phyloP scores from a whole-genome alignment of 1,140 invertebrate genomes.

The Anagrus nilaparvatae region DNA sequence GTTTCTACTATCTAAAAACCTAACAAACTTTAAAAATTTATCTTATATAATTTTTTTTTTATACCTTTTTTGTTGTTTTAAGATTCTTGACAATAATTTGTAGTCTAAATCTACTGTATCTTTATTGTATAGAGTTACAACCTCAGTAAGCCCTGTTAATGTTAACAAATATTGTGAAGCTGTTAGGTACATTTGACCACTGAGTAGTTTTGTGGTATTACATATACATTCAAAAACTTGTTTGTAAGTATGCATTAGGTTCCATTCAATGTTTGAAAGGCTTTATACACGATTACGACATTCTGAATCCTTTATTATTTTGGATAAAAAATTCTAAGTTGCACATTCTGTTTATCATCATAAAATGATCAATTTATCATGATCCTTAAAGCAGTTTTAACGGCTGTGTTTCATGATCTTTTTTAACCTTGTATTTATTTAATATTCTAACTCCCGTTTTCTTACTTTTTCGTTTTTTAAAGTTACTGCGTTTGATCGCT shows the following conservation, averaged over 20 bases:
- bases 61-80: no score
- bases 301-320: neutral
- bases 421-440: no score
- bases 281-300: neutral
- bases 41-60: no score
- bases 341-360: constrained; percentile 6
- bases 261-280: constrained; percentile 8
- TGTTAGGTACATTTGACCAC: constrained; percentile 8
- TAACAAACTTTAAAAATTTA: no score
- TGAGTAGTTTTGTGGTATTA: constrained; percentile 3
- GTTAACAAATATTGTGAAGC: constrained; percentile 2
- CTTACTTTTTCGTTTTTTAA: no score
- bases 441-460: no score
- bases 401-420: constrained; percentile 1
- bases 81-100: neutral
- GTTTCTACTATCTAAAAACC: no score
- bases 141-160: neutral
- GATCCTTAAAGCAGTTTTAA: constrained; percentile 10
- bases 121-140: no score
- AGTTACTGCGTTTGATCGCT: no score
- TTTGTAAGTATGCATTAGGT: constrained; percentile 2
- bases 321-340: neutral
- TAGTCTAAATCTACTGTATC: neutral
- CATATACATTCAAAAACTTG: constrained; percentile 4
- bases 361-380: constrained; percentile 12